Conservation (phyloP, 2,888 invertebrate genomes). For the Carabus problematicus region DNA sequence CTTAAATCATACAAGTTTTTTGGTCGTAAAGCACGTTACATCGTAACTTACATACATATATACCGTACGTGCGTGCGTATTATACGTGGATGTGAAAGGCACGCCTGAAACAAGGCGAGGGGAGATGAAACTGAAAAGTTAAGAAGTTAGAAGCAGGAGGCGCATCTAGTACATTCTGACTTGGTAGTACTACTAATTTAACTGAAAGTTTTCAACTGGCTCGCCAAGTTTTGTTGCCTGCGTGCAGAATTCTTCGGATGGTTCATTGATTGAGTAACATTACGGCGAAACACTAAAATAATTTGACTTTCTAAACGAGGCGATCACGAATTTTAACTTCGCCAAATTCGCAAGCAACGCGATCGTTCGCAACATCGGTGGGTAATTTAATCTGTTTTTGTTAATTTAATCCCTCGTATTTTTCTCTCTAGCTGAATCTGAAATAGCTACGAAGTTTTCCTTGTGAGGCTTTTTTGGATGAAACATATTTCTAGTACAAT, state of each 20-base stretch:
- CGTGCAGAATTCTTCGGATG: not conserved
- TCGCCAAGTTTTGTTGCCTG: conserved; percentile 4
- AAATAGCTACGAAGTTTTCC: too few relatives aligned
- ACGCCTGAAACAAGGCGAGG: conserved; percentile 22
- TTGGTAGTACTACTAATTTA: conserved; percentile 11
- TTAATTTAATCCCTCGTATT: too few relatives aligned
- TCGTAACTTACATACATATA: conserved; percentile 35
- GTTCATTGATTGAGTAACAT: not conserved
- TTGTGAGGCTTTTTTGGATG: too few relatives aligned
- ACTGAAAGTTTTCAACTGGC: conserved; percentile 13
- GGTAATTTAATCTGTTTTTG: too few relatives aligned
- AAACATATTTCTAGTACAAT: too few relatives aligned
- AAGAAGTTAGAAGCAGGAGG: conserved; percentile 1
- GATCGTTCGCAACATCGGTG: too few relatives aligned
- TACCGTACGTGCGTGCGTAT: too few relatives aligned
- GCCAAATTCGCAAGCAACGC: too few relatives aligned
- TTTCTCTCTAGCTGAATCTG: too few relatives aligned
- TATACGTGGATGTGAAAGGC: conserved; percentile 13
- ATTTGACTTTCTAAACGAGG: conserved; percentile 2
- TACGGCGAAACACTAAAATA: conserved; percentile 9
- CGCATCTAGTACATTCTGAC: conserved; percentile 1
- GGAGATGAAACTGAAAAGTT: conserved; percentile 23
- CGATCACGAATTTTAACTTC: too few relatives aligned
- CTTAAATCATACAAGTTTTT: conserved; percentile 40
- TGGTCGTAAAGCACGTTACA: conserved; percentile 39